Conservation (phyloP, 2,113 vertebrate genomes). For the Thymallus thymallus region DNA sequence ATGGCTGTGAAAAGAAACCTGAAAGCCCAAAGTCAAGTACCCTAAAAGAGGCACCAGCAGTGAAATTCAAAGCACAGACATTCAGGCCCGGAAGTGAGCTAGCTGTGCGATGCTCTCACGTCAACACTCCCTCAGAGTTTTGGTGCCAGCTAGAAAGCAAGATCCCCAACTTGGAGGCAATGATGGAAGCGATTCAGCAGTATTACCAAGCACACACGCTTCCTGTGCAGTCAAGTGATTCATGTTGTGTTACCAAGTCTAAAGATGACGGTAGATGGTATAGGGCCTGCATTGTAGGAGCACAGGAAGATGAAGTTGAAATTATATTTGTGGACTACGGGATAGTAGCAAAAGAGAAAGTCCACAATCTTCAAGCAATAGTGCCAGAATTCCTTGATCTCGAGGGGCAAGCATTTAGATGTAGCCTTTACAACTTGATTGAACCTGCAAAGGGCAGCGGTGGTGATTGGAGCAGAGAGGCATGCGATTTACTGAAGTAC, state of each 20-base stretch:
- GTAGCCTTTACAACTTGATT: slow-evolving; percentile 72
- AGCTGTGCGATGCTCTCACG: slow-evolving; percentile 72
- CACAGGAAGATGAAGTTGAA: slow-evolving; percentile 35
- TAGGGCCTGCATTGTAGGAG: slow-evolving; percentile 72
- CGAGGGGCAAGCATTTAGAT: slow-evolving; percentile 83
- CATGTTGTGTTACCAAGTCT: slow-evolving; percentile 78
- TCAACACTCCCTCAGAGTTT: slow-evolving; percentile 79
- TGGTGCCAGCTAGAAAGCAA: slow-evolving; percentile 80
- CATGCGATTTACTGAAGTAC: slow-evolving; percentile 56
- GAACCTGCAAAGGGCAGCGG: slow-evolving; percentile 49
- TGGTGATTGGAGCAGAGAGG: slow-evolving; percentile 61
- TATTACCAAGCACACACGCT: slow-evolving; percentile 71
- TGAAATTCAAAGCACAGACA: slow-evolving; percentile 59
- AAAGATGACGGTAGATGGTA: slow-evolving; percentile 79
- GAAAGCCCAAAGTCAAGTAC: background rate
- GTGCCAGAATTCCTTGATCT: slow-evolving; percentile 73
- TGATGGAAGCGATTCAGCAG: slow-evolving; percentile 80
- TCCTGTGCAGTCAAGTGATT: slow-evolving; percentile 67
- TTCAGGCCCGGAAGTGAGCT: slow-evolving; percentile 78
- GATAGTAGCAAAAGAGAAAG: slow-evolving; percentile 62
- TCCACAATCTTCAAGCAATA: slow-evolving; percentile 73
- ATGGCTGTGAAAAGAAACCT: background rate
- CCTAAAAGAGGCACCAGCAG: background rate
- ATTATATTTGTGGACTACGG: slow-evolving; percentile 85
- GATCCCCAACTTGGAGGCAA: slow-evolving; percentile 64